Conservation (phyloP, 1,140 invertebrate genomes). For the Armadillidium nasatum region DNA sequence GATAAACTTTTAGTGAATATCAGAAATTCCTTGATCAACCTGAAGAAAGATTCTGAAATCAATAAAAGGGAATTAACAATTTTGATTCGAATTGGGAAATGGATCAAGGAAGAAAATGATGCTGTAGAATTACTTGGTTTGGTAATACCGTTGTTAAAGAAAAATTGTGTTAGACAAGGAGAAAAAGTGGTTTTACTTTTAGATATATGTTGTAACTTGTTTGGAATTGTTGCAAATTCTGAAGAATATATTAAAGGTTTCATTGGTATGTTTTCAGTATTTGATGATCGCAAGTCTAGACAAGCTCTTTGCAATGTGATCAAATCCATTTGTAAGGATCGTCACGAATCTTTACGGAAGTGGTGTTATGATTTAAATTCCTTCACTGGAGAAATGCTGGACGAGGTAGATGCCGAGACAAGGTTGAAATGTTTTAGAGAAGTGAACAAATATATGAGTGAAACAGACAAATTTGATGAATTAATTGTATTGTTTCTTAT, state of each 20-base stretch:
- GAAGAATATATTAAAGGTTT: conserved; percentile 55
- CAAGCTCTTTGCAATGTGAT: conserved; percentile 48
- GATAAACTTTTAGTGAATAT: conserved; percentile 65
- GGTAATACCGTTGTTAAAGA: conserved; percentile 67
- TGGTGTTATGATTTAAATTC: conserved; percentile 71
- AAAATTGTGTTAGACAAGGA: conserved; percentile 55
- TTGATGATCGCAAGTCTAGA: conserved; percentile 47
- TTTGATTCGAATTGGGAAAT: conserved; percentile 68
- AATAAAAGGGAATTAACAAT: conserved; percentile 70
- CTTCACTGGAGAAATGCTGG: conserved; percentile 75
- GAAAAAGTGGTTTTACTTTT: conserved; percentile 62
- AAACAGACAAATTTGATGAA: conserved; percentile 29
- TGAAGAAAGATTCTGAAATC: conserved; percentile 57
- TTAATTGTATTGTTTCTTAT: conserved; percentile 32
- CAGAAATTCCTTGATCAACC: conserved; percentile 57
- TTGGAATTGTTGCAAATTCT: conserved; percentile 62
- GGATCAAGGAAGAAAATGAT: conserved; percentile 61
- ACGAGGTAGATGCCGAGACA: conserved; percentile 84
- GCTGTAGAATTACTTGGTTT: conserved; percentile 65
- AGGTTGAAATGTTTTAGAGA: conserved; percentile 67
- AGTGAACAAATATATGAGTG: conserved; percentile 53
- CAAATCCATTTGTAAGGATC: conserved; percentile 46
- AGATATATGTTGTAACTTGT: conserved; percentile 66
- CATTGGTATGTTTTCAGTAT: conserved; percentile 47
- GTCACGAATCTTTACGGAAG: conserved; percentile 51